phyloP scores from a whole-genome alignment of 2,113 vertebrate genomes.

The Drymodes brunneopygia region DNA sequence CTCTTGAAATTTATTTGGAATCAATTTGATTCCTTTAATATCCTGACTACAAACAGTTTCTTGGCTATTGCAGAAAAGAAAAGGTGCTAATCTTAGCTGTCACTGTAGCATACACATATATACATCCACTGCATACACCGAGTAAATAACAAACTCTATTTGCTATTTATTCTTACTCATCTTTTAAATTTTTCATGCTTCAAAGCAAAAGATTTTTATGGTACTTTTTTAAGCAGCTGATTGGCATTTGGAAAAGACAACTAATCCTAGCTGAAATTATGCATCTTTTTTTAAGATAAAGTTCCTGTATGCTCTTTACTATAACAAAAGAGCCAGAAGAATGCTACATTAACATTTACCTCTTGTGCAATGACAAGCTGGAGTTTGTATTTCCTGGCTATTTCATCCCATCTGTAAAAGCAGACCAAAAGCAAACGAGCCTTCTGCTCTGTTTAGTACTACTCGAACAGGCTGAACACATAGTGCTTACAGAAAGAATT shows the following conservation, averaged over 20 bases:
- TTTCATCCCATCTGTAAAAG: neutral
- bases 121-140: rapidly evolving
- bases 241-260: neutral
- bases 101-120: neutral
- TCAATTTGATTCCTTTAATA: neutral
- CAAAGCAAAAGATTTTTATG: neutral
- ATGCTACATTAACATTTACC: neutral
- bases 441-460: neutral
- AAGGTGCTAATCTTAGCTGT: neutral
- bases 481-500: neutral
- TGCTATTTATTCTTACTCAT: neutral
- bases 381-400: neutral
- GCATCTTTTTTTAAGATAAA: neutral
- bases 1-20: neutral
- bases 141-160: neutral
- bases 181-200: neutral
- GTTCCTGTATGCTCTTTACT: neutral
- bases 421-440: neutral
- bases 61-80: neutral
- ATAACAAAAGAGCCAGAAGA: neutral
- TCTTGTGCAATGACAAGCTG: neutral
- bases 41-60: neutral
- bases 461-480: neutral
- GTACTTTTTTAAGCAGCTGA: neutral
- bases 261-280: neutral